Evolutionary conservation across 1,140 invertebrate genomes (phyloP), one percentile per base, ranked within the genome.

Genomic region (Drosophila baimaii): DNA sequence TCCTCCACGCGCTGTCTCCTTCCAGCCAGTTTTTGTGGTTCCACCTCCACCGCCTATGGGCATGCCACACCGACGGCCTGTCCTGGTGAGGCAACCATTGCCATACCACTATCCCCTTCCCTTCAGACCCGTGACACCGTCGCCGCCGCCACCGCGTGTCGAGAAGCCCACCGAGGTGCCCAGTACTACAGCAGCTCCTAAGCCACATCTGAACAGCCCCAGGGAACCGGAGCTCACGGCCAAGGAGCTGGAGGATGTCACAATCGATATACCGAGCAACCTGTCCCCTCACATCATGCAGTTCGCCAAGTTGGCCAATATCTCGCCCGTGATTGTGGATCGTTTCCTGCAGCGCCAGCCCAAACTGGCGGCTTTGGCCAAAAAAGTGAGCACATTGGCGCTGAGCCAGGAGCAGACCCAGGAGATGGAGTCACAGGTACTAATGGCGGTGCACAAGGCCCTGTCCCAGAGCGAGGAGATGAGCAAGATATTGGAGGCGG

Each of bases 91-190:
- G n/a, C 76, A 76, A 19, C 79, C 86, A 5, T 43, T 90, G 17
- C 90, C 90, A 0, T 91, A 82, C 75, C 84, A 91, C 35, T 90
- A 86, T 58, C 86, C 90, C 13, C 66, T 91, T 51, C 90, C 90
- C 3, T 19, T 91, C 27, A 51, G 81, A 3, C 76, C 80, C 0
- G 56, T 59, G 9, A 15, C 62, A 6, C 2, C 56, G 2, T 15
- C 77, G 19, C 31, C 31, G 1, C 51, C 49, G 6, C 27, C 49
- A 12, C 27, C 29, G 2, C 49, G 6, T 5, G 8, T 52, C 9
- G 2, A 43, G 4, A 52, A 31, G 49, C n/a, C 68, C 5, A 55
- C 47, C 3, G 21, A 49, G 17, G 15, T 51, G 23, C 17, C 61
- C 29, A 84, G 33, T 23, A 55, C 64, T 8, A 63, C 55, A 0